Conservation (phyloP, 1,140 invertebrate genomes). For the Drosophila arawakana region DNA sequence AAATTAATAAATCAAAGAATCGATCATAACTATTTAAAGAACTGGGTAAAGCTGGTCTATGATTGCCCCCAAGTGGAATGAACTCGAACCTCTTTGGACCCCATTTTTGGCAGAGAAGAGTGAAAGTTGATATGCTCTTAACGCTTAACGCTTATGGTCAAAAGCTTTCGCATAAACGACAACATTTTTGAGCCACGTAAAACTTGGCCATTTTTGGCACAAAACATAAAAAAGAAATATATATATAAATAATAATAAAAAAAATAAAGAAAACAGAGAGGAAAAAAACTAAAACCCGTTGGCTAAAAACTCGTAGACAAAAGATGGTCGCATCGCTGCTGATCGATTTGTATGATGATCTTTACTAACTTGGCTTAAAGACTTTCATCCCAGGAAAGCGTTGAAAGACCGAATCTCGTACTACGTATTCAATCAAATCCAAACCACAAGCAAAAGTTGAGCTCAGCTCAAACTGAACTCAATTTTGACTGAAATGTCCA, state of each 20-base stretch:
- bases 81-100: conserved; percentile 18
- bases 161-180: conserved; percentile 41
- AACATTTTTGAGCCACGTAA: conserved; percentile 33
- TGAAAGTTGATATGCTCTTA: conserved; percentile 42
- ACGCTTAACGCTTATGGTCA: conserved; percentile 44
- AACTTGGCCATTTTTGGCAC: conserved; percentile 36
- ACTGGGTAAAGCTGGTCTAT: not conserved
- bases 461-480: conserved; percentile 11
- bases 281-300: conserved; percentile 32
- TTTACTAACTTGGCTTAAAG: conserved; percentile 18
- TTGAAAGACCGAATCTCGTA: conserved; percentile 24
- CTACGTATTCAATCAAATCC: not conserved
- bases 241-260: not conserved
- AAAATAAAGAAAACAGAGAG: not conserved
- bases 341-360: conserved; percentile 17
- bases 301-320: conserved; percentile 19
- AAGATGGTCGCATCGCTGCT: conserved; percentile 13
- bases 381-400: conserved; percentile 38
- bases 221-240: conserved; percentile 1
- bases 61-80: conserved; percentile 31
- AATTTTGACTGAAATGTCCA: conserved; percentile 24
- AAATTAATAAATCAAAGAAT: too few relatives aligned
- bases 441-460: not conserved
- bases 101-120: conserved; percentile 25
- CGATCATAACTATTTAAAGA: not conserved